These are phyloP conservation scores for Zosterops lateralis DNA, from an alignment of 2,113 vertebrate species.

Conservation along the genomic window DNA sequence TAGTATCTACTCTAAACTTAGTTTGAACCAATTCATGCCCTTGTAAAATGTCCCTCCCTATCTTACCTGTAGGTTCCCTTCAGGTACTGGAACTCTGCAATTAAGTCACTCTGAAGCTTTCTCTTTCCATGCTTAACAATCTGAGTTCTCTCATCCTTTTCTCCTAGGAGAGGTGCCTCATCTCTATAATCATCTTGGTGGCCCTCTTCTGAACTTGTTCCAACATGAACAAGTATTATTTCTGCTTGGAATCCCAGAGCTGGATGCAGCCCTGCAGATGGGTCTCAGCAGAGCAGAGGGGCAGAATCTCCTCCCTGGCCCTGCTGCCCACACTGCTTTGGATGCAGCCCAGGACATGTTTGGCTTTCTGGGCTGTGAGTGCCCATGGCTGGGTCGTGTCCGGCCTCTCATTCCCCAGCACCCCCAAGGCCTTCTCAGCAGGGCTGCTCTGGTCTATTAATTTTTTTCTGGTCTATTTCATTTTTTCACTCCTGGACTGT, in stretches of 20 bases:
- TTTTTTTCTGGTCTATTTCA: too few species aligned
- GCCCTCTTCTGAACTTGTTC: neutral
- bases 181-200: neutral
- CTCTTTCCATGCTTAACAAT: neutral
- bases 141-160: neutral
- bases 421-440: accelerated
- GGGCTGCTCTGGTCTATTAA: neutral
- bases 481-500: too few species aligned
- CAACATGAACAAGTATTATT: neutral
- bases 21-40: neutral
- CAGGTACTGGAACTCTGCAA: neutral
- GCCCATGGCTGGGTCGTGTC: too few species aligned
- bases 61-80: neutral
- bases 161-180: neutral
- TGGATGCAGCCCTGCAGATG: neutral
- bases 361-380: accelerated
- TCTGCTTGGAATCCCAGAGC: neutral
- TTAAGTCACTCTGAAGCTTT: neutral
- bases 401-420: neutral
- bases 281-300: neutral
- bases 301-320: neutral
- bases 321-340: neutral
- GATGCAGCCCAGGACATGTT: neutral
- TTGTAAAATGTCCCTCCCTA: neutral
- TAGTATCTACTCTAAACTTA: neutral